phyloP scores from a whole-genome alignment of 1,140 invertebrate genomes.

The Papilio helenus region DNA sequence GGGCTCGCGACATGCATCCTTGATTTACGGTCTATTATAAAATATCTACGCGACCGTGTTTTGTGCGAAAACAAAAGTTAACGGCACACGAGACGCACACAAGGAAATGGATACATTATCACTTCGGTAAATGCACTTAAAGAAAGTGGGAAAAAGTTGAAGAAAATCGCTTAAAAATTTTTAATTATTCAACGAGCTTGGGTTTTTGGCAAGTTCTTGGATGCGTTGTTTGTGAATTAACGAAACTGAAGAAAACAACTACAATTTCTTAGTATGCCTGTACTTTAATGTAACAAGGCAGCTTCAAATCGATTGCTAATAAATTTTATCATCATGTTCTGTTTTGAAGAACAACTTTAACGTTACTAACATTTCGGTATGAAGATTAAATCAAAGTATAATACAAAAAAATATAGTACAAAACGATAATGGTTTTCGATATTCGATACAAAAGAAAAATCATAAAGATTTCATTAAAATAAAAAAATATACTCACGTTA shows the following conservation, averaged over 20 bases:
- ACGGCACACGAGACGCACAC: neutral
- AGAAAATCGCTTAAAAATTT: neutral
- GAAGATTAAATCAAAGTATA: neutral
- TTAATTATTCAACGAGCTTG: neutral
- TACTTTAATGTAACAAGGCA: neutral
- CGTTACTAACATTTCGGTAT: neutral
- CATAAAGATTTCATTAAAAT: neutral
- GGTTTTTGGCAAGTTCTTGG: conserved; percentile 10
- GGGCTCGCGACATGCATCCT: conserved; percentile 48
- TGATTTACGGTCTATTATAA: conserved; percentile 40
- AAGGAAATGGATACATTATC: neutral
- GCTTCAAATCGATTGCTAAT: neutral
- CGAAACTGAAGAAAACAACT: neutral
- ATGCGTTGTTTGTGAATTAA: conserved; percentile 9
- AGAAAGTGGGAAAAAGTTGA: neutral
- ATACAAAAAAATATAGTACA: neutral
- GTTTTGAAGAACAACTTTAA: neutral
- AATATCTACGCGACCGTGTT: conserved; percentile 35
- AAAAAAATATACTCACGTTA: neutral
- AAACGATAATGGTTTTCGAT: neutral
- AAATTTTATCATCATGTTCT: neutral
- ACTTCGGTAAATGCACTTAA: conserved; percentile 17
- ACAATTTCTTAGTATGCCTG: neutral
- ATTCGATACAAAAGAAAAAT: neutral
- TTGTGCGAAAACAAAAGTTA: conserved; percentile 22